Conservation (phyloP, 2,797 vertebrate species). For the Cheirogaleus major region DNA sequence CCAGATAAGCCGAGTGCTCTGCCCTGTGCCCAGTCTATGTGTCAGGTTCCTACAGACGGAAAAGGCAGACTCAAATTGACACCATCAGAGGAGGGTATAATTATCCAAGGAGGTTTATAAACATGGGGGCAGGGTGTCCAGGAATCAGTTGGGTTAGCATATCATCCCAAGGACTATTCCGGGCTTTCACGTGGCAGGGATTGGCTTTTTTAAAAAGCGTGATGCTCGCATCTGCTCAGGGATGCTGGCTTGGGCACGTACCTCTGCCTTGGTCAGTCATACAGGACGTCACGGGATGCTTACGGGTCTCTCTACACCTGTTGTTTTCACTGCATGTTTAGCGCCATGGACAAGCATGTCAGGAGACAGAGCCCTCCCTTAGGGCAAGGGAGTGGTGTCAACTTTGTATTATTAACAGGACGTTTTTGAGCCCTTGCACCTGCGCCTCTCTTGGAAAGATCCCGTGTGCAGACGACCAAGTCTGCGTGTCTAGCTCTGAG, state of each 20-base stretch:
- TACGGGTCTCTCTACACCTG: rapidly evolving
- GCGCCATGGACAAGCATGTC: background rate
- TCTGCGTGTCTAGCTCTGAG: too few relatives aligned
- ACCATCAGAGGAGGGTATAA: background rate
- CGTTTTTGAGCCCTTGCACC: background rate
- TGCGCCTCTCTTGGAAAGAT: background rate
- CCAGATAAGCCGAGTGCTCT: too few relatives aligned
- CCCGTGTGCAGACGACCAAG: background rate
- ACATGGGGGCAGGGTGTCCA: background rate
- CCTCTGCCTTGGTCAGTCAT: background rate
- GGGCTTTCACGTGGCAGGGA: background rate
- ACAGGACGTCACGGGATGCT: too few relatives aligned
- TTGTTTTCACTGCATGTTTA: too few relatives aligned
- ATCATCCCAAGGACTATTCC: too few relatives aligned
- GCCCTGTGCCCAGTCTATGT: too few relatives aligned
- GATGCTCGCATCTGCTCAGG: background rate
- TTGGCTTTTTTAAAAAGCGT: background rate
- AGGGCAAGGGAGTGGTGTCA: too few relatives aligned
- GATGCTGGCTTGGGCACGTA: background rate
- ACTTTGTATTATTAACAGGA: background rate
- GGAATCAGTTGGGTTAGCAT: too few relatives aligned
- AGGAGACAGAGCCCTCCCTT: too few relatives aligned
- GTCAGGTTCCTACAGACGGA: background rate
- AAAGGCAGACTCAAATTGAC: background rate
- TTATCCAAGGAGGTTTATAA: too few relatives aligned